These are phyloP conservation scores for Champsocephalus gunnari DNA, from an alignment of 2,797 vertebrate genomes.

Conservation along the genomic window DNA sequence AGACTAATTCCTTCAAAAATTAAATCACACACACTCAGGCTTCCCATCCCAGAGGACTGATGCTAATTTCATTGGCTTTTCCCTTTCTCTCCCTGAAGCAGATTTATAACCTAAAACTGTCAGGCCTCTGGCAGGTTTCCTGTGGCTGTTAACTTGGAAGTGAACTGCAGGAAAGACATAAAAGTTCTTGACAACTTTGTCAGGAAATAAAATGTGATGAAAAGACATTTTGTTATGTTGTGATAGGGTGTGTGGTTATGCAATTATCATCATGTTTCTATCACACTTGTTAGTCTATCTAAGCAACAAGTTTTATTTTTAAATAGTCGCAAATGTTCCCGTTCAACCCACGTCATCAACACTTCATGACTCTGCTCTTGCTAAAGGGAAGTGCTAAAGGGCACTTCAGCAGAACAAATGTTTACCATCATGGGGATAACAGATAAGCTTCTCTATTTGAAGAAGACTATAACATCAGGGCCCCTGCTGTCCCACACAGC, in stretches of 20 bases:
- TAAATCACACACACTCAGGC: conserved; percentile 17
- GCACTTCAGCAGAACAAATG: conserved; percentile 7
- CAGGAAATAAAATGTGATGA: background rate
- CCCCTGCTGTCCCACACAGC: background rate
- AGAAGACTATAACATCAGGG: background rate
- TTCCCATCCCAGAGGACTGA: conserved; percentile 15
- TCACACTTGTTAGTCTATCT: background rate
- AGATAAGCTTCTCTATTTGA: conserved; percentile 4
- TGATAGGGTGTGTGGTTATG: background rate
- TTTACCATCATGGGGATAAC: background rate
- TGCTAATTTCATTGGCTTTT: conserved; percentile 36
- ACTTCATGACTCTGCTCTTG: background rate
- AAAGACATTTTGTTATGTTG: background rate
- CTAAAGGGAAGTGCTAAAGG: background rate
- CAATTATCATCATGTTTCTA: background rate
- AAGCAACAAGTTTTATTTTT: background rate
- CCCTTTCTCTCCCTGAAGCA: conserved; percentile 20
- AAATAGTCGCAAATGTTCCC: background rate
- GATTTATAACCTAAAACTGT: conserved; percentile 32
- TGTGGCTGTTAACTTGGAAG: conserved; percentile 10
- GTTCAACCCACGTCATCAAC: background rate
- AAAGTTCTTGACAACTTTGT: background rate
- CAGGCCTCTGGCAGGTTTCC: conserved; percentile 9
- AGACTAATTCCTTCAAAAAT: conserved; percentile 35
- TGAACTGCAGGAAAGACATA: background rate